Conservation (phyloP, 2,113 vertebrate species). For the Saguinus midas region DNA sequence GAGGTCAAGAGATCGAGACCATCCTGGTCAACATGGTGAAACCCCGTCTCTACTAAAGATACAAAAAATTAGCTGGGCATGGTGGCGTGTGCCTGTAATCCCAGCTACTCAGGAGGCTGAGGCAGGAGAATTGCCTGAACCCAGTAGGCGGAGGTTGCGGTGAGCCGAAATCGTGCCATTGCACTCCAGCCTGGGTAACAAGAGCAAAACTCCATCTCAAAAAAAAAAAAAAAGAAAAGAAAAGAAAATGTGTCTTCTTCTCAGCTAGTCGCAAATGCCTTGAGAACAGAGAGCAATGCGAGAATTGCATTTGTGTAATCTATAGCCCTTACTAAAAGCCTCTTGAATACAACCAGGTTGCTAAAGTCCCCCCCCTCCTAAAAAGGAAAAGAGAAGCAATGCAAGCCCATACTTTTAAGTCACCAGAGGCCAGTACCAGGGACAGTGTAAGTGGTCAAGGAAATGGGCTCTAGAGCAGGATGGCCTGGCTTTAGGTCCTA, state of each 20-base stretch:
- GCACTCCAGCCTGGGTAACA: too few relatives aligned
- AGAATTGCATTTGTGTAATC: background rate
- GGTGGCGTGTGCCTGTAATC: too few relatives aligned
- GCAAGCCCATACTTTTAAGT: background rate
- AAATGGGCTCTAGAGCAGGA: background rate
- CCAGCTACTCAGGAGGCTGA: too few relatives aligned
- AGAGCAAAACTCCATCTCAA: too few relatives aligned
- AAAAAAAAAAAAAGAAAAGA: too few relatives aligned
- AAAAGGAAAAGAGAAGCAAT: background rate
- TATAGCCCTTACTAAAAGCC: background rate
- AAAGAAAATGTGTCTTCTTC: background rate
- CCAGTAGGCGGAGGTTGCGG: too few relatives aligned
- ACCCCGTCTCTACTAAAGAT: too few relatives aligned
- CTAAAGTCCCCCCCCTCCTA: background rate
- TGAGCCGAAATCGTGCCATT: too few relatives aligned
- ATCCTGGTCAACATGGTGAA: too few relatives aligned
- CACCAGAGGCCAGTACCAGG: background rate
- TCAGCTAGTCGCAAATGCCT: background rate
- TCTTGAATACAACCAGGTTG: background rate
- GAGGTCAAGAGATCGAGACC: too few relatives aligned
- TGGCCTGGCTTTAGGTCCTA: background rate
- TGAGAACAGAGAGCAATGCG: background rate
- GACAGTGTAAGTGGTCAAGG: background rate
- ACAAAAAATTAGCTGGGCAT: too few relatives aligned
- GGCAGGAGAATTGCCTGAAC: too few relatives aligned